Evolutionary conservation across 2,113 vertebrate species (phyloP).

Genomic region (Tenrec ecaudatus): DNA sequence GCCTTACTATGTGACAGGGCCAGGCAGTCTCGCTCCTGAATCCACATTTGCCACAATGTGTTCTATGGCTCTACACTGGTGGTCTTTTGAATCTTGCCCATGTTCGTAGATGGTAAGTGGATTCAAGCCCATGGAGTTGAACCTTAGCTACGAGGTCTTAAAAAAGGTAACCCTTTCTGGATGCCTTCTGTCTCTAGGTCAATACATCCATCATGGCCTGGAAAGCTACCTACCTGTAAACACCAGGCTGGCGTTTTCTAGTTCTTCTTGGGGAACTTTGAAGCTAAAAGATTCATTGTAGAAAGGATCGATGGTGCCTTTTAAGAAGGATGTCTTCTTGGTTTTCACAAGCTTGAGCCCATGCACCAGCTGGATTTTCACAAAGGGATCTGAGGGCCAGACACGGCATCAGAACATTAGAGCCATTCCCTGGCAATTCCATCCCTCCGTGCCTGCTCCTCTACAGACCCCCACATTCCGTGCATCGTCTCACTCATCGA

Average conservation of each 20-base stretch:
- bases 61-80: neutral
- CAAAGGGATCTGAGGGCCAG: conserved; percentile 92
- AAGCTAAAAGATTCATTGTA: conserved; percentile 96
- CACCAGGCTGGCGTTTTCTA: conserved; percentile 93
- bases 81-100: neutral
- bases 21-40: neutral
- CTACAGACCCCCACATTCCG: neutral
- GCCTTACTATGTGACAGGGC: neutral
- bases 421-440: neutral
- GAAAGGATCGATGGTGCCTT: conserved; percentile 94
- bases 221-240: conserved; percentile 89
- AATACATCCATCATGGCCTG: neutral
- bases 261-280: conserved; percentile 92
- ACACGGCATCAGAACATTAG: conserved; percentile 37
- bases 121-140: neutral
- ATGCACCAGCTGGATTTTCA: conserved; percentile 94
- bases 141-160: neutral
- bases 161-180: neutral
- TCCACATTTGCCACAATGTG: neutral
- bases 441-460: neutral
- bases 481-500: neutral
- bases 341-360: conserved; percentile 94
- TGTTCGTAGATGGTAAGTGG: neutral
- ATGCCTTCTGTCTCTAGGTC: neutral
- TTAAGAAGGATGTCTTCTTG: conserved; percentile 94